Base-by-base conservation (phyloP, 1,140 invertebrate genomes). In the Rhagoletis zephyria region DNA sequence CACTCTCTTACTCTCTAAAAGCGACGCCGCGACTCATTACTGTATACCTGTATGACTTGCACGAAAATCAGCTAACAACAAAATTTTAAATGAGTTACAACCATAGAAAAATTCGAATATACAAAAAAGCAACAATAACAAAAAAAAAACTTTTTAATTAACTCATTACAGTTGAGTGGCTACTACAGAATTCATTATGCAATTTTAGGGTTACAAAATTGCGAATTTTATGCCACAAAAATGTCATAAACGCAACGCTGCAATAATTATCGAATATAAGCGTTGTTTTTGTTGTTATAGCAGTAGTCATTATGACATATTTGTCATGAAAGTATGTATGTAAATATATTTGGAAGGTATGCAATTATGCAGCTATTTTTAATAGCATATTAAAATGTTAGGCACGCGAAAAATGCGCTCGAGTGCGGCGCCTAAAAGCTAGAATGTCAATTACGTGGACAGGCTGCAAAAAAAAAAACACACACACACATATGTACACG, bases 101-200 rank as follows among this genome's bases (percentile, higher is more conserved):
- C 64, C n/a, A 30, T 67, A 30, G n/a, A 67, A 10, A 10, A 7
- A 56, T 67, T 6, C n/a, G 30, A 40, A 19, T 67, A 10, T n/a
- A n/a, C n/a, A 56, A 14, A 77, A 12, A 45, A 48, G 42, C 5
- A 74, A 81, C 2, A 81, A 56, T 16, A 74, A 74, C 7, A 81
- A 81, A 59, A 30, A 81, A 81, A 59, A 51, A 81, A 81, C 74
- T 81, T 56, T 81, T 81, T 81, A 81, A 81, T 81, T 81, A 56
- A 56, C 74, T 81, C 74, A 81, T 81, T 81, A 81, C 74, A 81
- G 74, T 81, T 81, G 74, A 81, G 74, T 81, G 74, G 74, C 74
- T 81, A 81, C 48, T 56, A 56, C 19, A 81, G 74, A 56, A 81
- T 81, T n/a, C 48, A 81, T 81, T 56, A 81, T 51, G 74, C 42